Base-by-base conservation (phyloP, 2,113 vertebrate species). In the Myiozetetes cayanensis region DNA sequence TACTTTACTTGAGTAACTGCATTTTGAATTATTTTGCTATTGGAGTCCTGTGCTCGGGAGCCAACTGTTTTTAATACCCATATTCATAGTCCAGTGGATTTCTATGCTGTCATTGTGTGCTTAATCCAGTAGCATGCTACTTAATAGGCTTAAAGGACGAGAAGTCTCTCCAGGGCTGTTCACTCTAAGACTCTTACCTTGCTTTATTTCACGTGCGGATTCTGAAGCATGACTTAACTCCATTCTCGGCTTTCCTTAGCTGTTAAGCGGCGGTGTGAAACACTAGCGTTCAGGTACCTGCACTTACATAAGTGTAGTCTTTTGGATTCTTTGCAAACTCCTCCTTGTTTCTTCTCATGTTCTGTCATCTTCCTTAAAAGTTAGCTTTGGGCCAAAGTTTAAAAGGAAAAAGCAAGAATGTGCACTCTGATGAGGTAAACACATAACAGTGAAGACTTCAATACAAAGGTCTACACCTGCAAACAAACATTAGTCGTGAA, bases 401-500 rank as follows among this genome's bases (percentile, higher is more conserved):
- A 82, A 96, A 91, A 94, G 92, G 59, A 96, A 93, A 79, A 85
- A 82, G 24, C 87, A 94, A 95, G 91, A 91, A 94, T 33, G 58
- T 90, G 68, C 87, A 88, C 97, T 97, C 95, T 95, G 76, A 97
- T 91, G 96, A 94, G 94, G 96, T 97, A 96, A 95, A 97, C 96
- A 67, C 90, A 5, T 94, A 94, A 93, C 93, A 96, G 96, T 65
- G 90, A 97, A 97, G 97, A 96, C 94, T 94, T 94, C 80, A n/a
- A 10, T 90, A 47, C 96, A 96, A 95, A 97, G 93, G 97, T 96
- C 94, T 92, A 96, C 96, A 97, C 97, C 98, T 97, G 90, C 96
- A 97, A 97, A 97, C 90, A 96, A 97, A 97, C 98, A 95, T 97
- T 98, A 98, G 98, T 98, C 97, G 98, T 98, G 98, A 98, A 98